phyloP scores from a whole-genome alignment of 2,113 vertebrate genomes.

The Lepisosteus osseus region DNA sequence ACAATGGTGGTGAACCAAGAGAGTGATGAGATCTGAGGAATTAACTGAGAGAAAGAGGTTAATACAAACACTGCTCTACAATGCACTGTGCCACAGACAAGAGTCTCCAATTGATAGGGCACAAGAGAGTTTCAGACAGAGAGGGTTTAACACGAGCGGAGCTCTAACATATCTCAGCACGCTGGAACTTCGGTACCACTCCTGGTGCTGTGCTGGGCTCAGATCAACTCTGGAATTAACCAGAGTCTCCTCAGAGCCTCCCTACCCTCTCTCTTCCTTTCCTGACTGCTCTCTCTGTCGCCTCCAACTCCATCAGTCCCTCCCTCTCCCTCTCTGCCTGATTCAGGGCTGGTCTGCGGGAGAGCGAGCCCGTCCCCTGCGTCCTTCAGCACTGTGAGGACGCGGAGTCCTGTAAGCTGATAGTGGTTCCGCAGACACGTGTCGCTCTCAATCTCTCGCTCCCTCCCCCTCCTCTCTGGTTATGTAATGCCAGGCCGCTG shows the following conservation, averaged over 20 bases:
- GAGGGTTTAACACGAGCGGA: not conserved
- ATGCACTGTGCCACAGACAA: slow-evolving; percentile 1
- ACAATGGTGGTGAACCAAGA: slow-evolving; percentile 98
- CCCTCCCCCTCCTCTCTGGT: not conserved
- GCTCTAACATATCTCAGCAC: no score
- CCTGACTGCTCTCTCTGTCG: no score
- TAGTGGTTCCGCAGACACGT: no score
- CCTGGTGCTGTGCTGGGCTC: no score
- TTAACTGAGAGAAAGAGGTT: slow-evolving; percentile 67
- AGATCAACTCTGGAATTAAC: no score
- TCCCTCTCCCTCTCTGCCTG: not conserved
- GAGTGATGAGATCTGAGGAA: slow-evolving; percentile 92
- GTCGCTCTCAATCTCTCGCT: not conserved
- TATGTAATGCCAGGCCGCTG: not conserved
- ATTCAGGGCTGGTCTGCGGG: no score
- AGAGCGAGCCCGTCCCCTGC: not conserved
- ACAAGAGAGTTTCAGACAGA: not conserved
- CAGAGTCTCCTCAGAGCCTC: no score
- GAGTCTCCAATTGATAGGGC: slow-evolving; percentile 1
- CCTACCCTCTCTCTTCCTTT: no score
- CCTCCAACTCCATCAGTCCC: not conserved
- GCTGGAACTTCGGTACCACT: no score
- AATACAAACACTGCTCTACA: not conserved
- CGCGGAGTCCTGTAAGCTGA: no score
- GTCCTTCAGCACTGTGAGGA: not conserved